phyloP scores from a whole-genome alignment of 2,797 vertebrate genomes.

The Hirundo rustica region DNA sequence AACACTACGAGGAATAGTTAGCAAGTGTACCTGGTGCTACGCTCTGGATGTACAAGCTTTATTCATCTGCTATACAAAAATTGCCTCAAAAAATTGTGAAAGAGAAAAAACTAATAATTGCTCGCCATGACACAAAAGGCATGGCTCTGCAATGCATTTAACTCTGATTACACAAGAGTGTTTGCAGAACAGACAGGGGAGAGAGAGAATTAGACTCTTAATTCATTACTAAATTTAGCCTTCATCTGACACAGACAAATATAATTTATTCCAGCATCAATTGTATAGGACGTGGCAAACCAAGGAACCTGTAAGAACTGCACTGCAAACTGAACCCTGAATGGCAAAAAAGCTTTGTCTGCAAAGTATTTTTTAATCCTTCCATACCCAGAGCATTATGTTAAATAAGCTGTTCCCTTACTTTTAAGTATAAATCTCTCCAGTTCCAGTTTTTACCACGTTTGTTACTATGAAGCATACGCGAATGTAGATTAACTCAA shows the following conservation, averaged over 20 bases:
- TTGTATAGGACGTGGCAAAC: rapidly evolving
- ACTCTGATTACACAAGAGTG: neutral
- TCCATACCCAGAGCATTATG: neutral
- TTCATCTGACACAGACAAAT: neutral
- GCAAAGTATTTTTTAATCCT: neutral
- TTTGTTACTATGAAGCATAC: neutral
- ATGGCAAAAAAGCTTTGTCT: neutral
- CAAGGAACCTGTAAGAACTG: neutral
- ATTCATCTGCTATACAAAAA: neutral
- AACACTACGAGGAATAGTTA: neutral
- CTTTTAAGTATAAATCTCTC: neutral
- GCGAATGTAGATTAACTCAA: neutral
- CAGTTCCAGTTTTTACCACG: neutral
- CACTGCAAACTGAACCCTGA: neutral
- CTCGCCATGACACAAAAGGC: neutral
- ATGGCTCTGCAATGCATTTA: neutral
- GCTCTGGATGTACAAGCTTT: neutral
- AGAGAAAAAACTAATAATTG: neutral
- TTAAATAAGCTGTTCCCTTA: neutral
- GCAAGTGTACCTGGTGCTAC: neutral
- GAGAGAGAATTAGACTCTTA: neutral
- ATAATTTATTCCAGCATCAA: neutral
- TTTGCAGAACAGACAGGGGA: neutral
- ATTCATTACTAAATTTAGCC: neutral
- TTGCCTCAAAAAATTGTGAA: neutral